Evolutionary conservation across 2,797 vertebrate genomes (phyloP), one percentile per base, ranked within the genome.

Genomic region (Enteromius fasciolatus): DNA sequence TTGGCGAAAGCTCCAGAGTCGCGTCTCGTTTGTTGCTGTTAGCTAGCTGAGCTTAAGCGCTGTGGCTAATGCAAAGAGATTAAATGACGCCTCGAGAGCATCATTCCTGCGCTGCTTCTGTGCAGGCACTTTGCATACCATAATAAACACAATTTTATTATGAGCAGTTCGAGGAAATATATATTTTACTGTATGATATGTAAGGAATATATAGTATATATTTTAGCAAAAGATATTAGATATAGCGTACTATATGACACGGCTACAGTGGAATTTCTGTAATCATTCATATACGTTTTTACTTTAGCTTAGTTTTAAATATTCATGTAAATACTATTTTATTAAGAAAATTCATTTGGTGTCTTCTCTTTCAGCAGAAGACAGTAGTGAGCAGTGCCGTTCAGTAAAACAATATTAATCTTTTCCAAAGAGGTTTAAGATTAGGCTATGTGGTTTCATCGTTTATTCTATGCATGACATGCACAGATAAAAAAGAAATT

Each of bases 31-130:
- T 67, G 73, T 84, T 59, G 81, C 54, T 76, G 59, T 57, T 70
- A 76, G 81, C 66, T 83, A 69, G 87, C 81, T 44, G 64, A 76
- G 64, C 4, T 75, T 80, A 68, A 68, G 23, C 77, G 63, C 57
- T 75, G n/a, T 23, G 28, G 61, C 79, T 84, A 84, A 84, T 80
- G 84, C 68, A 46, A 72, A 54, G 66, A 63, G 84, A 84, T 85
- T 87, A 85, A 1, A 59, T 33, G 12, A 25, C 18, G 78, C 54
- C 61, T 80, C 80, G 15, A 33, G 72, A 78, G 77, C 75, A 23
- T 84, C 76, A 36, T 36, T 31, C 12, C 63, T 80, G 85, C 87
- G 84, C 44, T 64, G 3, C 9, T 15, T 50, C 31, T 76, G 87
- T 80, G 87, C 87, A 88, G 52, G 39, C 52, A 68, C 54, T 44